A percentile compares a stretch with the other conserved stretches of the same genome.
phyloP scores from a whole-genome alignment of 1,140 invertebrate species.

The Physella acuta region DNA sequence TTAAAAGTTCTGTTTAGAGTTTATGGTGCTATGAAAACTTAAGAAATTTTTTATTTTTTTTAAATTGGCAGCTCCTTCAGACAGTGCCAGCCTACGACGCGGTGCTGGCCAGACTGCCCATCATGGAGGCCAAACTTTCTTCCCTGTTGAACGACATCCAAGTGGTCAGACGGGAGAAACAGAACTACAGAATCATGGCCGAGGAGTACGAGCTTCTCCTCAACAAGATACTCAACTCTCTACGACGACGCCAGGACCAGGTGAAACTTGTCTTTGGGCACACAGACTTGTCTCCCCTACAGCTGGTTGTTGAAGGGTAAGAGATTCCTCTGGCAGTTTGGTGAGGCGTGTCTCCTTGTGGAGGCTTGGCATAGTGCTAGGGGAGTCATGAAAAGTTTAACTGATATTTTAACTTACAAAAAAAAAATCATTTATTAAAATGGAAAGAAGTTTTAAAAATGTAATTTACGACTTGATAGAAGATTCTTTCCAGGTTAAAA shows the following conservation, averaged over 20 bases:
- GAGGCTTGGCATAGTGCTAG: no score
- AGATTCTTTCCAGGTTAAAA: no score
- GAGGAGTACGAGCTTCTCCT: slow-evolving; percentile 50
- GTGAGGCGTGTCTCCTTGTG: no score
- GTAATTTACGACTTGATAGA: no score
- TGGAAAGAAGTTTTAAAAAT: no score
- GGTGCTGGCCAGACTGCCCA: slow-evolving; percentile 40
- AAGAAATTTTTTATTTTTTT: neutral
- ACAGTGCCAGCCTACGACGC: slow-evolving; percentile 38
- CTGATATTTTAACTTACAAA: no score
- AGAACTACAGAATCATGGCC: slow-evolving; percentile 44
- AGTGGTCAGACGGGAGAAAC: slow-evolving; percentile 36
- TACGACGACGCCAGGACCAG: slow-evolving; percentile 41
- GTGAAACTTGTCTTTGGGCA: slow-evolving; percentile 29
- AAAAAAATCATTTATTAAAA: no score
- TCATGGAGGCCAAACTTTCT: slow-evolving; percentile 45
- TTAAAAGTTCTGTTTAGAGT: neutral
- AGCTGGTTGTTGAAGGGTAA: slow-evolving; percentile 51
- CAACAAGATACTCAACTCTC: slow-evolving; percentile 48
- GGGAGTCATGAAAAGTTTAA: no score
- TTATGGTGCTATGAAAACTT: neutral
- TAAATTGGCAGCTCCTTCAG: slow-evolving; percentile 32
- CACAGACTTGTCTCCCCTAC: slow-evolving; percentile 44
- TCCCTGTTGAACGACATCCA: slow-evolving; percentile 39
- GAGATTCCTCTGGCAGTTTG: no score